Conservation (phyloP, 2,113 vertebrate genomes). For the Hemibagrus wyckioides region DNA sequence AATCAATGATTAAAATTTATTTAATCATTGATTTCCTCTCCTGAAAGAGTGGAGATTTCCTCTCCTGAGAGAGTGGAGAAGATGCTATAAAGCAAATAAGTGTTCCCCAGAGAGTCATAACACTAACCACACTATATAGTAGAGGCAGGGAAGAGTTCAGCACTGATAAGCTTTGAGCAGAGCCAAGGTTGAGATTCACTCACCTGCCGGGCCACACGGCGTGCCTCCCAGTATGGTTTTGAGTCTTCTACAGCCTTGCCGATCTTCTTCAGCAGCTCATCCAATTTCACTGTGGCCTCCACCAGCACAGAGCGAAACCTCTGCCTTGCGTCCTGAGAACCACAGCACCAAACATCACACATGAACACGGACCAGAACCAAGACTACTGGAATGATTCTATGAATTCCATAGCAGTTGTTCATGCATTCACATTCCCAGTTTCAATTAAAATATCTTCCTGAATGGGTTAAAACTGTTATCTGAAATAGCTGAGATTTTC, state of each 20-base stretch:
- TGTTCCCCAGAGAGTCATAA: neutral
- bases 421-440: neutral
- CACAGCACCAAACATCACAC: neutral
- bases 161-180: neutral
- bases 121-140: neutral
- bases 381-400: neutral
- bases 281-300: constrained; percentile 90
- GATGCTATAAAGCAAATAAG: neutral
- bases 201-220: constrained; percentile 89
- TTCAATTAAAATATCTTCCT: neutral
- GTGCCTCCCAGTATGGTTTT: constrained; percentile 97
- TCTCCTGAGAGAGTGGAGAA: neutral
- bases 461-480: neutral
- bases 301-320: constrained; percentile 92
- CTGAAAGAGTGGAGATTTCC: neutral
- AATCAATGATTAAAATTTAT: constrained; percentile 21
- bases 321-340: constrained; percentile 85
- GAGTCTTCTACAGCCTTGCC: constrained; percentile 96
- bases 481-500: neutral
- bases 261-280: constrained; percentile 92
- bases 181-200: constrained; percentile 46
- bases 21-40: too few relatives aligned
- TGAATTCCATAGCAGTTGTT: neutral
- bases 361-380: neutral
- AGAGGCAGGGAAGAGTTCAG: neutral